These are phyloP conservation scores for Monoplex corrugatus DNA, from an alignment of 2,888 invertebrate species.

Conservation along the genomic window DNA sequence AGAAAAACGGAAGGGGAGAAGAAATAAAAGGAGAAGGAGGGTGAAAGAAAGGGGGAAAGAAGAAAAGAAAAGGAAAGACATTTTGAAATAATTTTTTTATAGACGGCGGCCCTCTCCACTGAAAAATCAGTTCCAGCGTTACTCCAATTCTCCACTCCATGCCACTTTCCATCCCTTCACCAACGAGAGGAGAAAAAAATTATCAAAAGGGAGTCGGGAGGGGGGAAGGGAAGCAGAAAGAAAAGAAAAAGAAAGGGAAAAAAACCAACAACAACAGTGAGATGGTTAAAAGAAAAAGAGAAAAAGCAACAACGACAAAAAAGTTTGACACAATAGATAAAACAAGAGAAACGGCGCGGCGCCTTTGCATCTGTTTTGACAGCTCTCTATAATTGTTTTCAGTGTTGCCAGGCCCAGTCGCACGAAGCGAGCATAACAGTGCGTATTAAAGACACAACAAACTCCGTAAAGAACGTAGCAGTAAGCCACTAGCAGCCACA, in stretches of 20 bases:
- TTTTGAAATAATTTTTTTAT: no score
- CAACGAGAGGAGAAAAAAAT: no score
- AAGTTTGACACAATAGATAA: neutral
- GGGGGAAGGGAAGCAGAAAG: neutral
- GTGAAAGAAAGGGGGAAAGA: no score
- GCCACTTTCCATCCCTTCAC: no score
- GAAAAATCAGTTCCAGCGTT: no score
- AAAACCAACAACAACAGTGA: neutral
- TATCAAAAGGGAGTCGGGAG: neutral
- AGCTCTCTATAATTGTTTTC: neutral
- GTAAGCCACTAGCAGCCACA: no score
- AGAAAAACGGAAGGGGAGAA: no score
- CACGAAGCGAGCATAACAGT: neutral
- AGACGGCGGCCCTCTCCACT: no score
- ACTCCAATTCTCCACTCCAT: no score
- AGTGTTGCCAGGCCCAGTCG: neutral
- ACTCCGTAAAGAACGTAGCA: no score
- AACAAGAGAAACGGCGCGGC: conserved; percentile 7
- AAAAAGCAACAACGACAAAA: neutral
- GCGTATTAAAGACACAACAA: conserved; percentile 10
- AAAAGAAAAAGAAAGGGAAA: neutral
- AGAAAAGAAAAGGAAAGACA: no score
- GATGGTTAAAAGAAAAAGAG: neutral
- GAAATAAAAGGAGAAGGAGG: no score
- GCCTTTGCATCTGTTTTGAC: neutral